phyloP scores from a whole-genome alignment of 2,888 invertebrate species.

The Ellobium chinense region DNA sequence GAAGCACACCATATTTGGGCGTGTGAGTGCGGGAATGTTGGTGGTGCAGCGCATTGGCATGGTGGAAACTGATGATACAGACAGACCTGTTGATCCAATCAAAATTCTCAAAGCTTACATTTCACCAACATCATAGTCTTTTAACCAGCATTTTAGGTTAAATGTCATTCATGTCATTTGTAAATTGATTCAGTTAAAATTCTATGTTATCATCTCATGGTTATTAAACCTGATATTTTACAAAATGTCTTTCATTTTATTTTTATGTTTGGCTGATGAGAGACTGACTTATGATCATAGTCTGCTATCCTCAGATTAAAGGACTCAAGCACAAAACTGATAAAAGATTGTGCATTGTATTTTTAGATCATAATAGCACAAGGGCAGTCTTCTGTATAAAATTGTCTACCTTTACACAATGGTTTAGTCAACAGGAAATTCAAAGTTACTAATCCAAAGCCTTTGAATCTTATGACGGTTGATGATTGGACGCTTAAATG shows the following conservation, averaged over 20 bases:
- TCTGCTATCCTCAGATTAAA: too few species aligned
- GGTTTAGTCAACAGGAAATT: too few species aligned
- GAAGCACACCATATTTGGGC: conserved; percentile 97
- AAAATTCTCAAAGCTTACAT: conserved; percentile 71
- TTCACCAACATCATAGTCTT: conserved; percentile 12
- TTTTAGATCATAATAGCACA: too few species aligned
- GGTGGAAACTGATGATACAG: conserved; percentile 95
- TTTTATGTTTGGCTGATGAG: background rate
- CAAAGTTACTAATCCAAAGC: too few species aligned
- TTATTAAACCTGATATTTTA: too few species aligned
- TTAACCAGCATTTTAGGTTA: background rate
- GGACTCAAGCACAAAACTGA: too few species aligned
- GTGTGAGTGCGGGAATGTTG: conserved; percentile 92
- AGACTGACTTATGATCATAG: background rate
- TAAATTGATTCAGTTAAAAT: background rate
- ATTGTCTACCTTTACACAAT: too few species aligned
- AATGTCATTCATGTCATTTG: background rate
- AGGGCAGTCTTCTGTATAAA: too few species aligned
- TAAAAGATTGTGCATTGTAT: too few species aligned
- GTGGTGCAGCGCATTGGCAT: conserved; percentile 95
- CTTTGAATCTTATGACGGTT: too few species aligned
- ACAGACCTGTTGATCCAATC: conserved; percentile 86
- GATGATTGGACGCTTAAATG: too few species aligned
- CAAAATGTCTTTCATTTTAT: too few species aligned
- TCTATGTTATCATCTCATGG: background rate